Evolutionary conservation across 2,113 vertebrate genomes (phyloP), one percentile per base, ranked within the genome.

Genomic region (Dascyllus trimaculatus): DNA sequence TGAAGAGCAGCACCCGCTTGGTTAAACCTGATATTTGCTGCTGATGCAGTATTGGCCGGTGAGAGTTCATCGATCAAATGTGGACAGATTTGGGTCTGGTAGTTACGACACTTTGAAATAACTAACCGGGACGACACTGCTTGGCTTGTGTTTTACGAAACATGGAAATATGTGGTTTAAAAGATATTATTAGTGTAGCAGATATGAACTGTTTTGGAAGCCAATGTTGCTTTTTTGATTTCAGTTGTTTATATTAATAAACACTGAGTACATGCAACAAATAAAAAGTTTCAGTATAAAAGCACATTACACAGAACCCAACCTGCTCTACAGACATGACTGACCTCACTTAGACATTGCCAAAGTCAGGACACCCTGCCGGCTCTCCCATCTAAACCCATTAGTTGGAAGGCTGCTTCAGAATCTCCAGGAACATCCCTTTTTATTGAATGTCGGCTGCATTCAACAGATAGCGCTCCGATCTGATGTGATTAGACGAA

Each of bases 51-150:
- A 66, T 74, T 84, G 14, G 48, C 67, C 48, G 25, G 11, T 52
- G 40, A 82, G 71, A 84, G 52, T 32, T 22, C 74, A 79, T 85
- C 80, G 79, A 91, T 92, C 85, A 90, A 70, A 85, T 45, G 11
- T 66, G 67, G 82, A 88, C 84, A 87, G 84, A 91, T 80, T 64
- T 88, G 66, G 80, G 80, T 84, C 59, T 66, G 60, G 21, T 56
- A 11, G 62, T 53, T 51, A 35, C 61, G 66, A 71, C 10, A 71
- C 5, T 10, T 71, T 46, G 59, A 26, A 22, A 79, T 56, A 85
- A 78, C 59, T 48, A 53, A 57, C 24, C 35, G 48, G 18, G 26
- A 17, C 8, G 19, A 60, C 53, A 32, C 11, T 26, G 32, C 71
- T 46, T 25, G 22, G 21, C 17, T 70, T 46, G 24, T 59, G 24